Conservation (phyloP, 2,888 invertebrate species). For the Leptinotarsa peninsularis region DNA sequence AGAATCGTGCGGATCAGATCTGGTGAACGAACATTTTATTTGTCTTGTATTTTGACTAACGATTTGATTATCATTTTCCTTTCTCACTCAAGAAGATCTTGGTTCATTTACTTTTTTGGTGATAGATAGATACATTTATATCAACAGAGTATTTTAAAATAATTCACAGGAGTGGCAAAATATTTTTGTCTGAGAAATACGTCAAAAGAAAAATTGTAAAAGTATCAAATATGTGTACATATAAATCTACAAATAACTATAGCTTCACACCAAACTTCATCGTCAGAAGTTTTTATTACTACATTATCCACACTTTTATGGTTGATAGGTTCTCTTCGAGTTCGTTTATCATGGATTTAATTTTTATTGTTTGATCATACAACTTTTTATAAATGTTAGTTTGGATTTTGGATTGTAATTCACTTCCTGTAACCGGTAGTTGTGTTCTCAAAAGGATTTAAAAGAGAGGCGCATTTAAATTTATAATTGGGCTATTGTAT, state of each 20-base stretch:
- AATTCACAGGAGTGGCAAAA: no score
- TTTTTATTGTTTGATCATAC: constrained; percentile 16
- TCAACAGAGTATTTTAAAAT: no score
- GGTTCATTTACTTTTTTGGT: constrained; percentile 22
- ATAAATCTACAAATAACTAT: constrained; percentile 16
- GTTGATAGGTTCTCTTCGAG: constrained; percentile 2
- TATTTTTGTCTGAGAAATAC: no score
- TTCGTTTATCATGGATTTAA: constrained; percentile 24
- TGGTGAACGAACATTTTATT: not conserved
- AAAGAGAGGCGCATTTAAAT: constrained; percentile 40
- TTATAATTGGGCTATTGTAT: constrained; percentile 42
- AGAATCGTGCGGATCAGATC: not conserved
- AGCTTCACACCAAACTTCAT: no score
- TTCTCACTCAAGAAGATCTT: not conserved
- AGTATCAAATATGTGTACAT: constrained; percentile 40
- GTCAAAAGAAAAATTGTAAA: constrained; percentile 38
- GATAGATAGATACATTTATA: constrained; percentile 6
- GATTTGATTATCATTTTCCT: constrained; percentile 3
- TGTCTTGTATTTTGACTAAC: not conserved
- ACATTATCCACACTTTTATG: no score
- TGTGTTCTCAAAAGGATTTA: constrained; percentile 42
- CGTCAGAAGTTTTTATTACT: no score
- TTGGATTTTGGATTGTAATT: constrained; percentile 44
- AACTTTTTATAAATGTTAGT: constrained; percentile 9
- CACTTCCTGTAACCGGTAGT: constrained; percentile 35